Evolutionary conservation across 1,140 invertebrate genomes (phyloP).

Genomic region (Drosophila pruinosa): DNA sequence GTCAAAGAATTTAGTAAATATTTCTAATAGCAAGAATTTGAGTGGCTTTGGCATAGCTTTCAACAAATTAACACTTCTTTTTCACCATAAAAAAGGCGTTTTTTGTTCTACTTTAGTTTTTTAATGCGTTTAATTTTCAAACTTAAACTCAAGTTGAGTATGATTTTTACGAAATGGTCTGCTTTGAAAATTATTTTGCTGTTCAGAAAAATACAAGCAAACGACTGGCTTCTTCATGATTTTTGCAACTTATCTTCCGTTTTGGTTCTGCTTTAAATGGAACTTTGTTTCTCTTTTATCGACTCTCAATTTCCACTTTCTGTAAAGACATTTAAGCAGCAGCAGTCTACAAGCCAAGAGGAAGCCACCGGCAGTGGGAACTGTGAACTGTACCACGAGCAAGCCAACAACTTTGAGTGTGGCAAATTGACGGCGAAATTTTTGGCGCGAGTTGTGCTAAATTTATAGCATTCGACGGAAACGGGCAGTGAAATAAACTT

Average conservation of each 20-base stretch:
- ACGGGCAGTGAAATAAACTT: constrained; percentile 21
- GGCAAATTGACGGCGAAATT: constrained; percentile 55
- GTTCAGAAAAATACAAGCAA: no score
- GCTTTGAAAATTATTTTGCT: no score
- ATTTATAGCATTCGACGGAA: constrained; percentile 43
- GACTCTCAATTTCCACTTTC: not conserved
- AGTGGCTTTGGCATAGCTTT: not conserved
- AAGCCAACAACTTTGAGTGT: constrained; percentile 13
- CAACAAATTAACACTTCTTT: no score
- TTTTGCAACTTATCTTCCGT: no score
- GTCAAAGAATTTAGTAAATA: not conserved
- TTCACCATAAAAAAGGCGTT: no score
- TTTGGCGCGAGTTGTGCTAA: constrained; percentile 27
- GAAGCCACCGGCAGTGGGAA: constrained; percentile 26
- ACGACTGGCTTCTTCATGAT: no score
- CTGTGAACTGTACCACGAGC: constrained; percentile 15
- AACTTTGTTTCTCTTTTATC: not conserved
- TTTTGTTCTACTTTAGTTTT: no score
- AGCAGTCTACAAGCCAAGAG: not conserved
- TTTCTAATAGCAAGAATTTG: not conserved
- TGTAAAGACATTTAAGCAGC: constrained; percentile 7
- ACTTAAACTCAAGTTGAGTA: no score
- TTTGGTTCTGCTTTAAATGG: not conserved
- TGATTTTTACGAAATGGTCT: no score
- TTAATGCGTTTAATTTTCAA: no score